Conservation (phyloP, 2,797 vertebrate genomes). For the Chromobotia macracanthus region DNA sequence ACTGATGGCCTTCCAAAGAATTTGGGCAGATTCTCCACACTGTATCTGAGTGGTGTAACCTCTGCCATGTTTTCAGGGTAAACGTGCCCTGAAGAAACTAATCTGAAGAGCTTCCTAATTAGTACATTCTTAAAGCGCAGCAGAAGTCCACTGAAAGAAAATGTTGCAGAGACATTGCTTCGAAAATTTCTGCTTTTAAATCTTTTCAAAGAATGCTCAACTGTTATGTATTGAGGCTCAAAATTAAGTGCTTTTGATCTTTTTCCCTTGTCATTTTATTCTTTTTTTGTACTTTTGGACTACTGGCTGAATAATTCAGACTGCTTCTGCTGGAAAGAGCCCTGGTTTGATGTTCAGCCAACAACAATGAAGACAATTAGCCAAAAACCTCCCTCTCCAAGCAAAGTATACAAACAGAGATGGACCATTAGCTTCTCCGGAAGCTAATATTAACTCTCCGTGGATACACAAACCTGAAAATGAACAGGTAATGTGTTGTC, state of each 20-base stretch:
- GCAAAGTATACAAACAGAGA: slow-evolving; percentile 69
- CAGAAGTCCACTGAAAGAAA: slow-evolving; percentile 31
- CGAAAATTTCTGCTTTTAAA: slow-evolving; percentile 25
- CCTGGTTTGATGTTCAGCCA: slow-evolving; percentile 65
- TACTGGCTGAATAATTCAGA: slow-evolving; percentile 46
- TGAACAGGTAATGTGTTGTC: slow-evolving; percentile 43
- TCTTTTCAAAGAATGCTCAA: slow-evolving; percentile 24
- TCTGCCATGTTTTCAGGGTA: slow-evolving; percentile 11
- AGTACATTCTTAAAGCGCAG: not conserved
- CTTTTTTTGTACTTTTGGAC: slow-evolving; percentile 27
- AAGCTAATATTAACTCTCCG: slow-evolving; percentile 59
- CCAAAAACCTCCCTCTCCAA: slow-evolving; percentile 63
- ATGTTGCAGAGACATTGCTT: not conserved
- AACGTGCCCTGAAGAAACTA: slow-evolving; percentile 8
- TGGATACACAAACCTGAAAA: slow-evolving; percentile 51
- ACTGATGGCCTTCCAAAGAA: slow-evolving; percentile 23
- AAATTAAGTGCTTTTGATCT: slow-evolving; percentile 48
- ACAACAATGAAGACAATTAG: slow-evolving; percentile 70
- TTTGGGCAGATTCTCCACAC: slow-evolving; percentile 11
- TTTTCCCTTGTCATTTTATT: slow-evolving; percentile 50
- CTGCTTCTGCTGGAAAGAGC: slow-evolving; percentile 59
- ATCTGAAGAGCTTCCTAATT: slow-evolving; percentile 48
- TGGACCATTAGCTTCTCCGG: slow-evolving; percentile 66
- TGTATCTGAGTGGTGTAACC: slow-evolving; percentile 7
- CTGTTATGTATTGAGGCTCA: slow-evolving; percentile 37